Evolutionary conservation across 2,888 invertebrate species (phyloP), one percentile per base, ranked within the genome.

Genomic region (Tridacna crocea): DNA sequence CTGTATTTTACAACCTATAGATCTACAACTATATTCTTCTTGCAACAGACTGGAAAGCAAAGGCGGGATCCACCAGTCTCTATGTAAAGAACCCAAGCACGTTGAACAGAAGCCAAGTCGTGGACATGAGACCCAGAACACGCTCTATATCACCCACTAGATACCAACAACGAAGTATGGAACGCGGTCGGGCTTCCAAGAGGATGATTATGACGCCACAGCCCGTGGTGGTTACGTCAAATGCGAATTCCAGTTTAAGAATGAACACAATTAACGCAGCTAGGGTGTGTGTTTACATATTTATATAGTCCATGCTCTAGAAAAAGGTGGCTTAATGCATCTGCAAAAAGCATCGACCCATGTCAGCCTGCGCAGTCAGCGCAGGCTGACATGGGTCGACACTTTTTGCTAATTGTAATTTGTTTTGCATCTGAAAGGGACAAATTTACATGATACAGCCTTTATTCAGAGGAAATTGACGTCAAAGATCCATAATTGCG

Each of bases 171-270:
- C 48, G 73, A 0, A 27, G 60, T n/a, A 76, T 27, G 36, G 83
- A 83, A 70, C 79, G 83, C 24, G 83, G 83, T 13, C 76, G 83
- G 6, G 77, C 79, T 6, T 47, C 27, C 13, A 75, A 76, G 48
- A 58, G 77, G 58, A 73, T 55, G 8, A 17, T 75, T 27, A 77
- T 79, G 36, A 73, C 70, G 22, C 19, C 48, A 24, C 70, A 79
- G 27, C 36, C 36, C 36, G 47, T 75, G 24, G n/a, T 61, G 27
- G n/a, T 13, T 51, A 63, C 19, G 51, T 12, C 47, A 36, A 63
- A 24, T 65, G 58, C 46, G 19, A 55, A 36, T 46, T 17, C 61
- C 48, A 17, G 6, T 22, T 19, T 47, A 11, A 70, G 70, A 22
- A 13, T 22, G 70, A 47, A 22, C 22, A 47, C 70, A 24, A 15